Conservation (phyloP, 2,113 vertebrate genomes). For the Psilopsiagon aurifrons region DNA sequence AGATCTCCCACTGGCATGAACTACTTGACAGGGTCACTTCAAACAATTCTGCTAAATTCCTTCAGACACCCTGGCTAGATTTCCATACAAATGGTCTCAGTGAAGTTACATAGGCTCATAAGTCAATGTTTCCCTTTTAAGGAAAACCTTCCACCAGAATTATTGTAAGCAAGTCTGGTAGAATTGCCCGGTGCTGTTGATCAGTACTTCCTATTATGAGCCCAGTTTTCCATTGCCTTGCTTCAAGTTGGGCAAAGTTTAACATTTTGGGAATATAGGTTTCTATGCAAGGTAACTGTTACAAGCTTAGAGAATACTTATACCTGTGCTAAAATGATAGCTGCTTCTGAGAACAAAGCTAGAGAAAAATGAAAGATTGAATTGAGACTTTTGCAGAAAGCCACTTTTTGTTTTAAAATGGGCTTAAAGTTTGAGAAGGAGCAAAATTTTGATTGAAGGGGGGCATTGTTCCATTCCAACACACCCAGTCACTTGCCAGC, state of each 20-base stretch:
- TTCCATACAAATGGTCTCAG: not conserved
- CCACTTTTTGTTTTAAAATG: not conserved
- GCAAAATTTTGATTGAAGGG: not conserved
- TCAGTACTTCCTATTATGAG: not conserved
- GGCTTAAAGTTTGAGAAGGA: not conserved
- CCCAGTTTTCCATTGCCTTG: not conserved
- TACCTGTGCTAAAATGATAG: not conserved
- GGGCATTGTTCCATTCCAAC: too few relatives aligned
- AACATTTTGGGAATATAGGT: not conserved
- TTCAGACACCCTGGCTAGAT: not conserved
- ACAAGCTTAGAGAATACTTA: not conserved
- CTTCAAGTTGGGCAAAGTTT: not conserved
- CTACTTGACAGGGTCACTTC: not conserved
- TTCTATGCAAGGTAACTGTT: not conserved
- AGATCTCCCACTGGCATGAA: not conserved
- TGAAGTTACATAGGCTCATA: not conserved
- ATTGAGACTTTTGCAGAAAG: not conserved
- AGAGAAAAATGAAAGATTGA: not conserved
- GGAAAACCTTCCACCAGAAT: not conserved
- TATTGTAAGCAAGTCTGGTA: not conserved
- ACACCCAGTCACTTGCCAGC: too few relatives aligned
- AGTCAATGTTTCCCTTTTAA: not conserved
- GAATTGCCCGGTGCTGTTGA: rapidly evolving
- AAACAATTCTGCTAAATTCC: not conserved
- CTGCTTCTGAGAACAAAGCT: not conserved